Conservation (phyloP, 2,797 vertebrate species). For the Clarias pachynema region DNA sequence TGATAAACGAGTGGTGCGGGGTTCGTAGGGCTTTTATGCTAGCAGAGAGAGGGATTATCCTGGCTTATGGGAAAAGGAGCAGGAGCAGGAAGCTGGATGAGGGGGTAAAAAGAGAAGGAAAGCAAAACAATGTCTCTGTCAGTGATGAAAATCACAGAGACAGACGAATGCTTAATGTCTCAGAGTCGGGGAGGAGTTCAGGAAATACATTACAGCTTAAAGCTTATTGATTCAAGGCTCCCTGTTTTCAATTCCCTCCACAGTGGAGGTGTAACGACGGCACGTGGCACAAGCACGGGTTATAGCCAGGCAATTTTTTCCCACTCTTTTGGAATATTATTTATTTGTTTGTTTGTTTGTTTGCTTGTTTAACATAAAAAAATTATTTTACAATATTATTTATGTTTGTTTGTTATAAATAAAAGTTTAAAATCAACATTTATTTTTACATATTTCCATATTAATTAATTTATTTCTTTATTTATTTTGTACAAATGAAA, state of each 20-base stretch:
- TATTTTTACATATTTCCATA: too few relatives aligned
- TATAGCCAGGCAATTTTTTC: background rate
- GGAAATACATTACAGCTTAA: background rate
- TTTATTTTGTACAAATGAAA: too few relatives aligned
- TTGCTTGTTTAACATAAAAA: too few relatives aligned
- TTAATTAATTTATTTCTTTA: too few relatives aligned
- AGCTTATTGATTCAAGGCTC: background rate
- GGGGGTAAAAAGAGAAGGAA: background rate
- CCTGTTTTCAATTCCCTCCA: background rate
- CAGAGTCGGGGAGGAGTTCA: background rate
- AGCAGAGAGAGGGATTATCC: constrained; percentile 24
- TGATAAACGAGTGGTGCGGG: constrained; percentile 3
- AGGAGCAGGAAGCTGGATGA: background rate
- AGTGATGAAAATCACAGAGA: constrained; percentile 19
- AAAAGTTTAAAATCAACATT: too few relatives aligned
- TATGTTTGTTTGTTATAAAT: too few relatives aligned
- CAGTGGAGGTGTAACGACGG: background rate
- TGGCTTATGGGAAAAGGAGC: background rate
- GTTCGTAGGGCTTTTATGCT: constrained; percentile 11
- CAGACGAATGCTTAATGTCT: background rate
- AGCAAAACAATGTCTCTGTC: background rate
- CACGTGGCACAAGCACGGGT: background rate
- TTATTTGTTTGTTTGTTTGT: too few relatives aligned
- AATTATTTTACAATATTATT: too few relatives aligned
- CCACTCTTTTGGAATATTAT: too few relatives aligned